phyloP scores from a whole-genome alignment of 1,140 invertebrate genomes.

The Aphelenchoides fujianensis region DNA sequence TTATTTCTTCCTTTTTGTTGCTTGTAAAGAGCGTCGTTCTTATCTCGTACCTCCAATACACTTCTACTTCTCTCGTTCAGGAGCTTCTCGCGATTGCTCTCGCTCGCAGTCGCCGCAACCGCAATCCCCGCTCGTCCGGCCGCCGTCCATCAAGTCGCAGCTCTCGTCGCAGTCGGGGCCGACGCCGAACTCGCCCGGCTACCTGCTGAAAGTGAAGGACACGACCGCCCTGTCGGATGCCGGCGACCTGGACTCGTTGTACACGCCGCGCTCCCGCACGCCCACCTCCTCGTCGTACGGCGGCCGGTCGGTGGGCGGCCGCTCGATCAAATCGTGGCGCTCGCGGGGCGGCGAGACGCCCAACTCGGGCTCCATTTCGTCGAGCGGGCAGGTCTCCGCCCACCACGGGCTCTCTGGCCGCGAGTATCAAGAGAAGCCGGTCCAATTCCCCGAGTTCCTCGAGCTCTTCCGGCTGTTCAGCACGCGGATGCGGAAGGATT shows the following conservation, averaged over 20 bases:
- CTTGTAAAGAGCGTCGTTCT: too few relatives aligned
- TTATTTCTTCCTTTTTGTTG: too few relatives aligned
- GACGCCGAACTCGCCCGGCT: slow-evolving; percentile 59
- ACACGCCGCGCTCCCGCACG: slow-evolving; percentile 58
- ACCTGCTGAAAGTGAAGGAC: slow-evolving; percentile 47
- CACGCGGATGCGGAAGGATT: slow-evolving; percentile 77
- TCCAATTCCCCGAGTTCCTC: slow-evolving; percentile 83
- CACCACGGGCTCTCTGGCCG: slow-evolving; percentile 52
- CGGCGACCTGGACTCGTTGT: slow-evolving; percentile 60
- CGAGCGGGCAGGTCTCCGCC: slow-evolving; percentile 57
- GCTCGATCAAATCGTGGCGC: slow-evolving; percentile 68
- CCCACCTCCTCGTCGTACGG: slow-evolving; percentile 56
- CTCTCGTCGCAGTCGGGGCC: slow-evolving; percentile 58
- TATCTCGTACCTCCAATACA: too few relatives aligned
- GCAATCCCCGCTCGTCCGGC: slow-evolving; percentile 59
- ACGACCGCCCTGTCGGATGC: slow-evolving; percentile 56
- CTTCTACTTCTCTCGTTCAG: too few relatives aligned
- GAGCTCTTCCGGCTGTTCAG: slow-evolving; percentile 82
- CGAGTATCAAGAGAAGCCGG: slow-evolving; percentile 76
- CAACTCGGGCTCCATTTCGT: slow-evolving; percentile 59
- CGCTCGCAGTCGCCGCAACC: slow-evolving; percentile 58
- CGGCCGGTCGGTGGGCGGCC: slow-evolving; percentile 61
- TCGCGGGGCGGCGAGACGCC: slow-evolving; percentile 61
- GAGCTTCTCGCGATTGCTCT: slow-evolving; percentile 49
- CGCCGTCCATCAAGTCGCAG: slow-evolving; percentile 60